Conservation (phyloP, 1,140 invertebrate species). For the Cydia strobilella region DNA sequence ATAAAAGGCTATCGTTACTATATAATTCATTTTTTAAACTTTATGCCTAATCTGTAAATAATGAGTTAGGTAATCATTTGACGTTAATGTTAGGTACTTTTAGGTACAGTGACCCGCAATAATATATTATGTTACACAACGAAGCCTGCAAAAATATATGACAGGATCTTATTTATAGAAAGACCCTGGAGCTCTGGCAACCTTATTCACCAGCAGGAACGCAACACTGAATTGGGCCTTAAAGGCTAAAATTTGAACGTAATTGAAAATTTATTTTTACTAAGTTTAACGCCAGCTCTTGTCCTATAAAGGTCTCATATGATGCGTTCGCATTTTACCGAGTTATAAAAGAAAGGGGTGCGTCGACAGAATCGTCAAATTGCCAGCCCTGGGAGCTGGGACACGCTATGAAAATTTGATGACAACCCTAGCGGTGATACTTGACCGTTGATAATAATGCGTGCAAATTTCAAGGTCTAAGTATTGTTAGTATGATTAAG, state of each 20-base stretch:
- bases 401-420: constrained; percentile 2
- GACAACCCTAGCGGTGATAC: background rate
- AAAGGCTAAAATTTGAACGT: no score
- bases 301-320: constrained; percentile 13
- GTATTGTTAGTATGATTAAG: background rate
- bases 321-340: constrained; percentile 30
- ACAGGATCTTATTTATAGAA: no score
- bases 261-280: no score
- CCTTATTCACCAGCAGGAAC: no score
- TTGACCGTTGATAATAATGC: background rate
- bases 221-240: no score
- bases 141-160: no score
- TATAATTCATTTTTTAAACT: background rate
- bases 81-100: no score
- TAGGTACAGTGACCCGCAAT: no score
- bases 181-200: no score
- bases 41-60: background rate
- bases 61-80: background rate
- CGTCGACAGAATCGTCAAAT: constrained; percentile 24
- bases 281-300: background rate
- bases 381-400: constrained; percentile 11
- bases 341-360: constrained; percentile 28
- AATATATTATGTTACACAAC: no score
- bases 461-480: background rate
- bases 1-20: background rate